A percentile compares a stretch with the other conserved stretches of the same genome.
Conservation (phyloP, 2,113 vertebrate genomes). For the Mus musculus region GRCm39 chr11:110156501-110157000, state of each 20-base stretch:
- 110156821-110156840: neutral
- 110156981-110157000: neutral
- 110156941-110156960: neutral
- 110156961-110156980: neutral
- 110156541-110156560: neutral
- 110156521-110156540: neutral
- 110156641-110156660: neutral
- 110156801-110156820: neutral
- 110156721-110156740: neutral
- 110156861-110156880: neutral
- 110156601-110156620: neutral
- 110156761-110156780: neutral
- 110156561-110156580: neutral
- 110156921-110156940: neutral
- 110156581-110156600: neutral
- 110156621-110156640: neutral
- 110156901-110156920: neutral
- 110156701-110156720: neutral
- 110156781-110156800: neutral
- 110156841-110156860: neutral
- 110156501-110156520: neutral
- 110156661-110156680: neutral
- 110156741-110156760: neutral
- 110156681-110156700: neutral
- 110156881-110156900: neutral